A percentile compares a stretch with the other conserved stretches of the same genome.
These are phyloP conservation scores for Mastomys natalensis DNA, from an alignment of 2,113 vertebrate genomes.

Conservation along the genomic window DNA sequence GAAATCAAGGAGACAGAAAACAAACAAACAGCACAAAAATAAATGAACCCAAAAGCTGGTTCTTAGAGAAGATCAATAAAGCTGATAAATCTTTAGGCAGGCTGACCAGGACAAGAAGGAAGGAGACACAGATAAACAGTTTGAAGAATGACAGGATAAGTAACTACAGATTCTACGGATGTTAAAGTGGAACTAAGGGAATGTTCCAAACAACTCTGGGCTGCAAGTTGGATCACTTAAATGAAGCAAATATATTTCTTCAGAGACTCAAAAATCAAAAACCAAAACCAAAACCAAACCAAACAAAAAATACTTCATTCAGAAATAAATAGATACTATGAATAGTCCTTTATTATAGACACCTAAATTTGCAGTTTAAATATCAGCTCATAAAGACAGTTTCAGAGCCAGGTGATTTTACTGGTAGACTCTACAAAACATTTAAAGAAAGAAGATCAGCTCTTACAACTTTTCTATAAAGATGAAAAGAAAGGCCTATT, in stretches of 20 bases:
- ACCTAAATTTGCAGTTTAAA: constrained; percentile 31
- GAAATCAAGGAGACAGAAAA: constrained; percentile 49
- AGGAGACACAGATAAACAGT: constrained; percentile 31
- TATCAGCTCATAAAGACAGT: constrained; percentile 36
- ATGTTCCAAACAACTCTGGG: constrained; percentile 33
- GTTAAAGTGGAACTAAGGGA: constrained; percentile 26
- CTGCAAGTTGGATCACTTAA: constrained; percentile 41
- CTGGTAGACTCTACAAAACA: constrained; percentile 27
- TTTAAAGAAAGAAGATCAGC: constrained; percentile 49
- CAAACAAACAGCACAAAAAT: constrained; percentile 56
- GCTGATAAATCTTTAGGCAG: constrained; percentile 46
- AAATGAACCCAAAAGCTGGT: constrained; percentile 50
- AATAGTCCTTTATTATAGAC: constrained; percentile 22
- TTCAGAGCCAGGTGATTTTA: constrained; percentile 29
- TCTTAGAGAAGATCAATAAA: constrained; percentile 53
- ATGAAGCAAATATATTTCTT: constrained; percentile 35
- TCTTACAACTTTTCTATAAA: constrained; percentile 48
- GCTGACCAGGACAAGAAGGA: constrained; percentile 59
- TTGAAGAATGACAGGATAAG: constrained; percentile 30
- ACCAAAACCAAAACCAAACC: background rate
- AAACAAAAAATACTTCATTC: background rate
- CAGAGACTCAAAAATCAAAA: constrained; percentile 9
- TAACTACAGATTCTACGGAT: constrained; percentile 29
- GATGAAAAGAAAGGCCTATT: constrained; percentile 32
- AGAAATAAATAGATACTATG: constrained; percentile 33